Base-by-base conservation (phyloP, 1,140 invertebrate genomes). In the Nylanderia fulva region DNA sequence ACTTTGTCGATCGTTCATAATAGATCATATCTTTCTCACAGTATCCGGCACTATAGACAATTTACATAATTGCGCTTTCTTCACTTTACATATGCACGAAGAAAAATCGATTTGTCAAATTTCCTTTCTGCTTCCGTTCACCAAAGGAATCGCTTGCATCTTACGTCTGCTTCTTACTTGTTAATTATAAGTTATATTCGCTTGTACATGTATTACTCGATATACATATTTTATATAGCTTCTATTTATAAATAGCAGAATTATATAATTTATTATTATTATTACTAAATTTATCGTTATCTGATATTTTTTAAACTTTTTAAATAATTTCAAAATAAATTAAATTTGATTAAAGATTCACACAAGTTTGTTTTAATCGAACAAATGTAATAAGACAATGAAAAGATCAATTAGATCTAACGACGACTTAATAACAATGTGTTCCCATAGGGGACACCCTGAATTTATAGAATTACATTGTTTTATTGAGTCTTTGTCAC, bases 21-120 rank as follows among this genome's bases (percentile, higher is more conserved):
- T 88, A 77, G 77, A 66, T 88, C 63, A 58, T 84, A 72, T 83
- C 84, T 88, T 76, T 85, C 75, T 87, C 58, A 56, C 52, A 77
- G 21, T 21, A 42, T 69, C 68, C 33, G 54, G 11, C 13, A 48
- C 48, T 75, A 66, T 52, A 86, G 21, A 42, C 39, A 39, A 48
- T 88, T 84, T 66, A 84, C 33, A 52, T 72, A 87, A 69, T 88
- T 85, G 72, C 60, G 69, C 87, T 88, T 88, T 74, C 68, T 56
- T 79, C 64, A 74, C 69, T 60, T 83, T 71, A 88, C 18, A 80
- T 54, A 15, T 79, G 87, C 87, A 88, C 36, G 86, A 79, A 45
- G n/a, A n/a, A 72, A 60, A 61, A 3, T 75, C 58, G 58, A 84
- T 76, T 61, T 76, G 39, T 39, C 15, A 27, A 76, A 61, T 76